Evolutionary conservation across 2,888 invertebrate genomes (phyloP).

Genomic region (Drosophila borealis): DNA sequence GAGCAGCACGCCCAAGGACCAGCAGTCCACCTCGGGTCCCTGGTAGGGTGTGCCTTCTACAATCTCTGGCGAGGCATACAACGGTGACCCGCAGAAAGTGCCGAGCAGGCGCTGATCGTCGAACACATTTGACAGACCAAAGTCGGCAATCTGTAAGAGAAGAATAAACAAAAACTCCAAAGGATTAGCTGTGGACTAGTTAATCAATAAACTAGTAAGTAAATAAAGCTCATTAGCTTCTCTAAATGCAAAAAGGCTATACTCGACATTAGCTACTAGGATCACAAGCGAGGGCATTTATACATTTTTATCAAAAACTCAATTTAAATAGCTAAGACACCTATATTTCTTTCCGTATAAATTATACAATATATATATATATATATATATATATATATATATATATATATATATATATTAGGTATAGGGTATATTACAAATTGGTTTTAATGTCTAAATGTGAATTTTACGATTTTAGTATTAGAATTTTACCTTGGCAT

Average conservation of each 20-base stretch:
- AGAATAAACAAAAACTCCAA: background rate
- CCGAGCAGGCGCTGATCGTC: constrained; percentile 93
- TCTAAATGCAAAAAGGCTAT: too few species aligned
- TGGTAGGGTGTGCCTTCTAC: constrained; percentile 98
- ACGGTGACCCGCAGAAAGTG: constrained; percentile 98
- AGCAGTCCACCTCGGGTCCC: constrained; percentile 97
- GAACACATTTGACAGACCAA: constrained; percentile 98
- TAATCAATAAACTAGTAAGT: too few species aligned
- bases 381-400: too few species aligned
- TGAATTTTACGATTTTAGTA: background rate
- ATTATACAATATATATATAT: too few species aligned
- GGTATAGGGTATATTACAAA: too few species aligned
- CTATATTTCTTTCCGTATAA: too few species aligned
- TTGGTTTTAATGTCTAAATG: background rate
- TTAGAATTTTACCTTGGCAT: constrained; percentile 91
- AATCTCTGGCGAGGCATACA: constrained; percentile 99
- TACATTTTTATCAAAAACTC: too few species aligned
- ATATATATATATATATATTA: too few species aligned
- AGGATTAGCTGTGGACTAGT: background rate
- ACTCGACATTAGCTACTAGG: too few species aligned
- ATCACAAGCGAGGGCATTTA: too few species aligned
- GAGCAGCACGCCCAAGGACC: constrained; percentile 98
- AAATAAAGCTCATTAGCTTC: too few species aligned
- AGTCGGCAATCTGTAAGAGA: constrained; percentile 94
- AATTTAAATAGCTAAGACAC: too few species aligned